Conservation (phyloP, 2,113 vertebrate species). For the Prionailurus bengalensis region DNA sequence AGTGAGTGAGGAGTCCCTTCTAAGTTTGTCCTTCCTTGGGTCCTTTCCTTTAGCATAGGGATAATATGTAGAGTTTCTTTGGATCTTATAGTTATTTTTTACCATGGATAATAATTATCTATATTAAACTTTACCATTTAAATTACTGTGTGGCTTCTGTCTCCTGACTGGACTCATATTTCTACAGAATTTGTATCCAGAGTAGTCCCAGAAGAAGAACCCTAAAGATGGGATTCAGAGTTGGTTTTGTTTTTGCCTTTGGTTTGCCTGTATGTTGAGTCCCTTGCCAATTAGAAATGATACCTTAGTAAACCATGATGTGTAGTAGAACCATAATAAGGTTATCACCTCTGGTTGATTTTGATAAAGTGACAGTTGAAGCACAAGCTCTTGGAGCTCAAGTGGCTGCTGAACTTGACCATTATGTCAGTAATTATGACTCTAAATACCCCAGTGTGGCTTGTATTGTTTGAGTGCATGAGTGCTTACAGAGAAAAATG, state of each 20-base stretch:
- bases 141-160: neutral
- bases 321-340: neutral
- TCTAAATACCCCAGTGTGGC: neutral
- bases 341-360: neutral
- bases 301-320: neutral
- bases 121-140: neutral
- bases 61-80: neutral
- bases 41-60: neutral
- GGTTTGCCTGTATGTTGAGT: neutral
- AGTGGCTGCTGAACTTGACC: neutral
- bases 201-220: neutral
- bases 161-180: neutral
- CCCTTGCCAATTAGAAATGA: neutral
- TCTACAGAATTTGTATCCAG: neutral
- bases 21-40: neutral
- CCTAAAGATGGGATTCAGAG: neutral
- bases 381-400: neutral
- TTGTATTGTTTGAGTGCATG: neutral
- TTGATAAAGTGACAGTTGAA: neutral
- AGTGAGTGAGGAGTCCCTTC: neutral
- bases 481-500: neutral
- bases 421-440: neutral
- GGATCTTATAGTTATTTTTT: neutral
- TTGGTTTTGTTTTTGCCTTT: neutral
- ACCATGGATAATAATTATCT: neutral